Base-by-base conservation (phyloP, 1,140 invertebrate species). In the Dendroctonus ponderosae region DNA sequence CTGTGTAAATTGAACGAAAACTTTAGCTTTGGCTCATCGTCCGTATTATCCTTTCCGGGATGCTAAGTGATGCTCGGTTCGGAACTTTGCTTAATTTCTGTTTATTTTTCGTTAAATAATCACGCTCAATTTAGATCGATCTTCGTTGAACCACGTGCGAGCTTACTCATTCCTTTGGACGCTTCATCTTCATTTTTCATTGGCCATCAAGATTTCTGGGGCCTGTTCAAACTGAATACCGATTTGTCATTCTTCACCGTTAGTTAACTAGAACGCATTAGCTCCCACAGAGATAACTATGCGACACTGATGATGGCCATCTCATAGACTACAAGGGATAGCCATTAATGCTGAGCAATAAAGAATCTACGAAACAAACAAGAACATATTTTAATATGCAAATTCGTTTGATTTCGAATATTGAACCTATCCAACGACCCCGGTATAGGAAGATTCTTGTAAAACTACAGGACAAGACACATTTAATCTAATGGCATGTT, bases 121-220 rank as follows among this genome's bases (percentile, higher is more conserved):
- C 63, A 59, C 53, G 26, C 44, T 42, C 54, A 43, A 52, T 26
- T 26, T 26, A 26, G 26, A 26, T 26, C 26, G 26, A 26, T 26
- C 26, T 56, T 43, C 54, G 56, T 15, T 54, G 38, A 7, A 14
- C 40, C 46, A 56, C 52, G 48, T 66, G 49, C 40, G 42, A 54
- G 37, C 41, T 43, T 51, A 59, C 63, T 9, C 46, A 66, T 57
- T 57, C 43, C 8, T 43, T 26, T 38, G 14, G 51, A 14, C 52
- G 52, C 66, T 67, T 53, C 49, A 67, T 67, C 66, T 67, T 62
- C 61, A 67, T 67, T 43, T 62, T 62, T 67, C 66, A 67, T 62
- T 67, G 58, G 50, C 58, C 66, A 62, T 67, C 66, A 67, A 66
- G 56, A 66, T 66, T 42, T 63, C 54, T 58, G 66, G 51, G 46